Percentiles rank a stretch among this genome's conserved stretches.
phyloP scores from a whole-genome alignment of 2,113 vertebrate species.

The Uropsilus gracilis region DNA sequence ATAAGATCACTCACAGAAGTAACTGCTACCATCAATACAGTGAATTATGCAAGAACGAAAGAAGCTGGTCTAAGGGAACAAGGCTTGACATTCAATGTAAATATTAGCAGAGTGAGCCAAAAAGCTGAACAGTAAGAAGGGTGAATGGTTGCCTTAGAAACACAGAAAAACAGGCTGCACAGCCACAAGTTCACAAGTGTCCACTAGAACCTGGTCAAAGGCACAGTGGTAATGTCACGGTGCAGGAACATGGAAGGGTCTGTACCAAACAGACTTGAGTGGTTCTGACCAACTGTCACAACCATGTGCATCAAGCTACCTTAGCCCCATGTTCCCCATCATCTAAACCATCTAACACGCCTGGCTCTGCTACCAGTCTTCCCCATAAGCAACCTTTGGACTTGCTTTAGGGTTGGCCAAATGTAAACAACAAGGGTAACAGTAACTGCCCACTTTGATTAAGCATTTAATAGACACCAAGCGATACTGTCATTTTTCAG shows the following conservation, averaged over 20 bases:
- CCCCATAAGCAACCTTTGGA: background rate
- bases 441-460: background rate
- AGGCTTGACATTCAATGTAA: background rate
- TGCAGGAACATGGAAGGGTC: accelerated
- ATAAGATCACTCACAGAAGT: background rate
- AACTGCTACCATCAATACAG: conserved; percentile 40
- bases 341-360: background rate
- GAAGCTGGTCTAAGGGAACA: background rate
- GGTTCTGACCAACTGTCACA: background rate
- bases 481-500: background rate
- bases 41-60: conserved; percentile 36
- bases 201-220: background rate
- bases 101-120: background rate
- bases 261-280: background rate
- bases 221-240: background rate
- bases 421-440: background rate
- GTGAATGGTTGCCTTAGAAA: background rate
- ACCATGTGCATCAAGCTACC: too few species aligned
- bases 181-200: background rate
- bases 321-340: background rate
- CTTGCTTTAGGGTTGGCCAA: background rate
- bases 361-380: background rate
- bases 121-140: background rate
- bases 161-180: background rate
- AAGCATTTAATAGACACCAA: background rate